Conservation (phyloP, 2,113 vertebrate genomes). For the Aegypius monachus region DNA sequence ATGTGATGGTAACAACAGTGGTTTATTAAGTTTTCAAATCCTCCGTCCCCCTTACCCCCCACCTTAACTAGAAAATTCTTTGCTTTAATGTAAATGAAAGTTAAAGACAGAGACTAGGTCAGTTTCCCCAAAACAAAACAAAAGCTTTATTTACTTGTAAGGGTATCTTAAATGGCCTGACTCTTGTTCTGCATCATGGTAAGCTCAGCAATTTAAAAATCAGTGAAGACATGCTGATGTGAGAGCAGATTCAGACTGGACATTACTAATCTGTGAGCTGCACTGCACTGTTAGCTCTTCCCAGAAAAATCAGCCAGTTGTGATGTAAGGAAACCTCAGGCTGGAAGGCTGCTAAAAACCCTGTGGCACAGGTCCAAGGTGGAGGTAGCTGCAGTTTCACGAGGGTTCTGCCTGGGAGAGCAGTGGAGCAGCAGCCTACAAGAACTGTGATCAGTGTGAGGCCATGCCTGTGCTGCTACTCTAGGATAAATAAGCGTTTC, state of each 20-base stretch:
- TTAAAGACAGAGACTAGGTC: not conserved
- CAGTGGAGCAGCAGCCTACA: fast-evolving
- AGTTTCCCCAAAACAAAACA: not conserved
- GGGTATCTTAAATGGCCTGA: not conserved
- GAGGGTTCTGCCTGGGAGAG: not conserved
- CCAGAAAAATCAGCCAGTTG: not conserved
- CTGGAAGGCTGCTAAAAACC: not conserved
- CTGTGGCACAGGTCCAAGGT: not conserved
- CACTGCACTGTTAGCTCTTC: not conserved
- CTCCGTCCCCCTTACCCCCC: too few species aligned
- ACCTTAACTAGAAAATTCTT: not conserved
- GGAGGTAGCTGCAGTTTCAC: not conserved
- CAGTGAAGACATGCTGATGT: not conserved
- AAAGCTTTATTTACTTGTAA: not conserved
- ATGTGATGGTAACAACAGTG: not conserved
- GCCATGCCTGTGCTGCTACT: not conserved
- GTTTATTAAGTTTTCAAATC: not conserved
- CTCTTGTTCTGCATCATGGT: not conserved
- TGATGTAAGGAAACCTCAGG: not conserved
- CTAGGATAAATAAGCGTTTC: not conserved
- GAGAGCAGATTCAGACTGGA: not conserved
- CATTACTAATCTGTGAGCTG: not conserved
- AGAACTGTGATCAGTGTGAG: too few species aligned
- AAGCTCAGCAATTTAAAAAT: not conserved
- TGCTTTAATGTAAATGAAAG: not conserved